phyloP scores from a whole-genome alignment of 2,797 vertebrate genomes.

The Craterocephalus amniculus region DNA sequence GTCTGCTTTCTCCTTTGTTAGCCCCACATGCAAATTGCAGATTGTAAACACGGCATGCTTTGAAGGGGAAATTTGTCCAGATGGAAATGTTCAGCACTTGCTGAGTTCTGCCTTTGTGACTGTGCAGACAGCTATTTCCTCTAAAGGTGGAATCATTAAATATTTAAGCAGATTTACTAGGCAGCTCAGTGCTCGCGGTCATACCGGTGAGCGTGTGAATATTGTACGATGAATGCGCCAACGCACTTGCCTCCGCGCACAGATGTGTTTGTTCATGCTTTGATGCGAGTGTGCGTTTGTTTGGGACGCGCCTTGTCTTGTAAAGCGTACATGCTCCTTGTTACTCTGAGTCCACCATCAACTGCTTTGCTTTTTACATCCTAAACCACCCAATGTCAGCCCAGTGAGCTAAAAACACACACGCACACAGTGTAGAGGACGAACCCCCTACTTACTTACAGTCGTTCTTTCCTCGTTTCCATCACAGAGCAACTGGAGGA shows the following conservation, averaged over 20 bases:
- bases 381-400: slow-evolving; percentile 57
- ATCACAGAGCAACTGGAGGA: slow-evolving; percentile 82
- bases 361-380: slow-evolving; percentile 71
- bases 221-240: slow-evolving; percentile 28
- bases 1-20: slow-evolving; percentile 69
- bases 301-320: slow-evolving; percentile 63
- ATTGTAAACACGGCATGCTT: slow-evolving; percentile 74
- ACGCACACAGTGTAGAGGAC: slow-evolving; percentile 26
- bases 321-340: slow-evolving; percentile 56
- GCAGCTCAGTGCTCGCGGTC: slow-evolving; percentile 32
- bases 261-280: slow-evolving; percentile 46
- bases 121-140: slow-evolving; percentile 68
- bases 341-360: slow-evolving; percentile 56
- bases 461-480: slow-evolving; percentile 29
- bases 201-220: slow-evolving; percentile 39
- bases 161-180: slow-evolving; percentile 68
- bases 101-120: slow-evolving; percentile 49
- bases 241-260: slow-evolving; percentile 59
- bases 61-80: slow-evolving; percentile 75
- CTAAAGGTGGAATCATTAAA: slow-evolving; percentile 68
- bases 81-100: slow-evolving; percentile 74
- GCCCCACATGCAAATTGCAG: slow-evolving; percentile 71
- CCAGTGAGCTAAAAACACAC: slow-evolving; percentile 25
- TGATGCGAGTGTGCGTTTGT: slow-evolving; percentile 46
- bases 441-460: slow-evolving; percentile 39